Conservation (phyloP, 2,888 invertebrate genomes). For the Lithosia quadra region DNA sequence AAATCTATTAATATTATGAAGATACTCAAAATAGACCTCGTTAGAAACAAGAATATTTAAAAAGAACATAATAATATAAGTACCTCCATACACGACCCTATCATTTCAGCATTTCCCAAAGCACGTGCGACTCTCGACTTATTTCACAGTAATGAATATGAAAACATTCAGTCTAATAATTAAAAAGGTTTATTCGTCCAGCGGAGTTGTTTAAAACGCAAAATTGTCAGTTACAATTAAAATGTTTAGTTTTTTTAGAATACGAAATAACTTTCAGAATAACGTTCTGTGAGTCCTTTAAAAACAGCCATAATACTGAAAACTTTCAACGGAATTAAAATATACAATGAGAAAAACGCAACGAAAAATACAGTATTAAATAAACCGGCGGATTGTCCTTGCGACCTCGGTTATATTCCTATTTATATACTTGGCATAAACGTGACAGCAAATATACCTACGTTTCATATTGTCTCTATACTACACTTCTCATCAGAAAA, state of each 20-base stretch:
- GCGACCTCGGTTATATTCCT: neutral
- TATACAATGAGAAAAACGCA: neutral
- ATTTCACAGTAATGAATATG: neutral
- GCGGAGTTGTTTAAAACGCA: neutral
- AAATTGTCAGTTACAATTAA: neutral
- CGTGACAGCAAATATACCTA: neutral
- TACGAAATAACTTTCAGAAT: neutral
- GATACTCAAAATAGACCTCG: too few species aligned
- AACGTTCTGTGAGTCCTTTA: neutral
- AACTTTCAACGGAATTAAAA: neutral
- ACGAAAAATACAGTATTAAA: neutral
- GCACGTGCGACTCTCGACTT: conserved; percentile 12
- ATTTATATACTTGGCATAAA: neutral
- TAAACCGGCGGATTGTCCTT: neutral
- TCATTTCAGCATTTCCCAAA: conserved; percentile 9
- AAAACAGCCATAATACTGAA: neutral
- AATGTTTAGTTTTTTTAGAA: neutral
- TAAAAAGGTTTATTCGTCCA: too few species aligned
- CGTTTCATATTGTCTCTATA: neutral
- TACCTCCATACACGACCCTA: conserved; percentile 10
- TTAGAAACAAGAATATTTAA: too few species aligned
- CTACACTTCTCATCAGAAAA: too few species aligned
- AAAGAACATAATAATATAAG: too few species aligned
- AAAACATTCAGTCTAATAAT: neutral
- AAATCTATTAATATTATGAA: too few species aligned